phyloP scores from a whole-genome alignment of 2,797 vertebrate species.

The Alexandromys oeconomus region DNA sequence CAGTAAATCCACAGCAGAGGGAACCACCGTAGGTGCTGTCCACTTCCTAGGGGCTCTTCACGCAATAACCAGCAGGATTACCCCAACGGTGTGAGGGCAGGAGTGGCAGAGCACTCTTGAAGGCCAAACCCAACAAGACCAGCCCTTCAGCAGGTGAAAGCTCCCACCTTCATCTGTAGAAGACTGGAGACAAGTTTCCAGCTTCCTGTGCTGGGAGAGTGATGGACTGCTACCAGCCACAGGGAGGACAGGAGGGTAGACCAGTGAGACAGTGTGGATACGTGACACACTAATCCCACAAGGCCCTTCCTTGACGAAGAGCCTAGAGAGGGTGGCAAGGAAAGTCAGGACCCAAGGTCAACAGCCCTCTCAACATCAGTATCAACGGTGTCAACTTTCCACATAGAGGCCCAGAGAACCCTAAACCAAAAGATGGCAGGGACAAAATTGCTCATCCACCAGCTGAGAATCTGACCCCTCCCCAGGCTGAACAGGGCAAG shows the following conservation, averaged over 20 bases:
- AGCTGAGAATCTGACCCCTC: slow-evolving; percentile 98
- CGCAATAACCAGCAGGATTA: background rate
- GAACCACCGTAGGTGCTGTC: background rate
- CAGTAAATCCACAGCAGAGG: background rate
- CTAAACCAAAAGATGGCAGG: slow-evolving; percentile 97
- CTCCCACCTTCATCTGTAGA: background rate
- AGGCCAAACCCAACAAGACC: background rate
- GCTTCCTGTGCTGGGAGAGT: background rate
- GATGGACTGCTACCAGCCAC: background rate
- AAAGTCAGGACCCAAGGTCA: slow-evolving; percentile 97
- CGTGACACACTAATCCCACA: background rate
- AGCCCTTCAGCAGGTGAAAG: background rate
- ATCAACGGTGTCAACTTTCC: slow-evolving; percentile 98
- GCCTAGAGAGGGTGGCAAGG: slow-evolving; percentile 93
- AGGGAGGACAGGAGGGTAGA: background rate
- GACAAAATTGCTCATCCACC: slow-evolving; percentile 96
- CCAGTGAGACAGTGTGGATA: background rate
- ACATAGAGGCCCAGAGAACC: slow-evolving; percentile 96
- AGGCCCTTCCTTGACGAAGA: slow-evolving; percentile 96
- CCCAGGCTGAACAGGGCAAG: slow-evolving; percentile 98
- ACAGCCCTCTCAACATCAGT: slow-evolving; percentile 96
- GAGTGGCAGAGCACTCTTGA: background rate
- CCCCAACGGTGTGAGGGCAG: background rate
- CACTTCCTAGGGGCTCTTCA: background rate
- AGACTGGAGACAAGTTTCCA: background rate